Evolutionary conservation across 2,888 invertebrate genomes (phyloP).

Genomic region (Mechanitis messenoides): DNA sequence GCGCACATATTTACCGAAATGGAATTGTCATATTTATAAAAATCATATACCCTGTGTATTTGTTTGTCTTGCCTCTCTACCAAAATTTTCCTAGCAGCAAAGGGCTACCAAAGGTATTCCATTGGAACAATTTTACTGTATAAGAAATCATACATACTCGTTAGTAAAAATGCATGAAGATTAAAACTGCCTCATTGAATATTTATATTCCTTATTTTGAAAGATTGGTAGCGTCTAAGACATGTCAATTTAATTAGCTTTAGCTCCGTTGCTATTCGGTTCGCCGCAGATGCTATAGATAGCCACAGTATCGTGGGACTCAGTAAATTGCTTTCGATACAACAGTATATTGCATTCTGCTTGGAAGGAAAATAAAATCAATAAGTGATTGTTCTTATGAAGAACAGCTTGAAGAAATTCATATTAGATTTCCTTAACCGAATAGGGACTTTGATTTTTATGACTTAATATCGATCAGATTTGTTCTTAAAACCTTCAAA

Average conservation of each 20-base stretch:
- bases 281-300: constrained; percentile 24
- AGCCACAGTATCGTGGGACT: constrained; percentile 22
- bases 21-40: no score
- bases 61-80: no score
- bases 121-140: no score
- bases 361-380: constrained; percentile 17
- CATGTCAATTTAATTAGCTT: constrained; percentile 27
- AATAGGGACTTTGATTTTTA: neutral
- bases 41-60: no score
- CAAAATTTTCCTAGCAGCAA: no score
- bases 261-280: constrained; percentile 23
- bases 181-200: neutral
- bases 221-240: constrained; percentile 12
- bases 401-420: constrained; percentile 7
- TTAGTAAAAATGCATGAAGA: neutral
- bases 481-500: no score
- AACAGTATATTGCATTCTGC: constrained; percentile 22
- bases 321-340: constrained; percentile 26
- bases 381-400: constrained; percentile 16
- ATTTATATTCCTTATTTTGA: neutral
- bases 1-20: no score
- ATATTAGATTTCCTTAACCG: neutral
- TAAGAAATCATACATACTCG: no score
- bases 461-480: neutral
- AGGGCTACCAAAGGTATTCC: no score